Evolutionary conservation across 2,888 invertebrate genomes (phyloP), one percentile per base, ranked within the genome.

Genomic region (Apantesis nais): DNA sequence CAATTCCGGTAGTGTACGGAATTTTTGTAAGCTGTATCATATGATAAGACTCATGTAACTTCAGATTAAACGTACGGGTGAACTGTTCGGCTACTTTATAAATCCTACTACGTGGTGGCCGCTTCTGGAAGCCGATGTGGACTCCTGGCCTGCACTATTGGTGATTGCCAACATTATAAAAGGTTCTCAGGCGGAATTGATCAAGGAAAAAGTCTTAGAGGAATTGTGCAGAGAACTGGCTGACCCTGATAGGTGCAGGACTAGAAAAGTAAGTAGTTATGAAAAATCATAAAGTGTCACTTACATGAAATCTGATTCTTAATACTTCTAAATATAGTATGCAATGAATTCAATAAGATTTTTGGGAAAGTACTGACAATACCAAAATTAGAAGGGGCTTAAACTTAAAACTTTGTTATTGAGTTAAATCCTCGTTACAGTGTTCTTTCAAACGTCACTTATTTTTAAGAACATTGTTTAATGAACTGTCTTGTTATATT

Each of bases 21-120:
- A 58, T 29, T 29, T n/a, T 41, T 19, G 8, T 8, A 39, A 25
- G 39, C 39, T 41, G 39, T 16, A 39, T 41, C 7, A 39, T 2
- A 16, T 62, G 16, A 41, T 25, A 1, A 41, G 39, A 41, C 7
- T 41, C 29, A 16, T 63, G 5, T 29, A 2, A 31, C 14, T 41
- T 39, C 44, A 97, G 97, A 92, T 97, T 58, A 95, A 96, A 84
- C 95, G 96, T 65, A 96, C 97, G 3, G 96, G 97, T 0, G 96
- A 97, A 86, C 92, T 97, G 66, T 95, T 98, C 77, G 98, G 98
- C 19, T 96, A 97, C 85, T 98, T 98, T 91, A 97, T 98, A 63
- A 93, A 94, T 0, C 96, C 97, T 0, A 93, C 96, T 31, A 96
- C 96, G 0, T 97, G 97, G 96, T 96, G 96, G 90, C 96, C 96